Evolutionary conservation across 1,140 invertebrate genomes (phyloP), one percentile per base, ranked within the genome.

Genomic region (Diorhabda carinulata): DNA sequence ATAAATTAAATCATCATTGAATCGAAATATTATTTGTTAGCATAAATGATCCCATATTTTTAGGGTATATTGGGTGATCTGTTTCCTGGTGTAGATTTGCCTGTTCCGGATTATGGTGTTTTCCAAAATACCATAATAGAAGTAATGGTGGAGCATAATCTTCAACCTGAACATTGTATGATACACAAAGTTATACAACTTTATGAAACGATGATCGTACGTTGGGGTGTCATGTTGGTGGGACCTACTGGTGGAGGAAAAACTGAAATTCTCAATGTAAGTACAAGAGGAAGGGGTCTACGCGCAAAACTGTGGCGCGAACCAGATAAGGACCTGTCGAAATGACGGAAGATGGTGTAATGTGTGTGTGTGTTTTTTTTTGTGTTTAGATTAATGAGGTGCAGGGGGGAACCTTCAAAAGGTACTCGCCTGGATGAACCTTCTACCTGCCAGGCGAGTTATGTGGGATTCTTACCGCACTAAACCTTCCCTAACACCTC

Each of bases 211-310:
- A 93, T 97, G 91, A 89, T 91, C 75, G 94, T 97, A 2, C 85
- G 95, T 45, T 95, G 96, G 86, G 95, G 95, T 40, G 94, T 97
- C 25, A 97, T 97, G 93, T 84, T 96, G 43, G 94, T 97, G 6
- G 95, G 96, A 4, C 91, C 92, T 3, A 94, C 95, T 0, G 92
- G 92, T 57, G 89, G 92, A 2, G 92, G 92, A 3, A 95, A 95
- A 81, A 89, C 90, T 0, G 87, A 89, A 5, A 87, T 92, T 5
- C 81, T 91, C 25, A 83, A 86, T 68, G 89, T 89, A 76, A 82
- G 79, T 75, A 4, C 25, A 25, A 25, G 25, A 25, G 25, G 25
- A 25, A 25, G 25, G 25, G 1, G 25, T 25, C 0, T 25, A 25
- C 25, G 25, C 25, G 25, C 25, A 1, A 25, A 25, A 25, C 25